These are phyloP conservation scores for Sinocyclocheilus anshuiensis DNA, from an alignment of 2,113 vertebrate genomes.

Conservation along the genomic window DNA sequence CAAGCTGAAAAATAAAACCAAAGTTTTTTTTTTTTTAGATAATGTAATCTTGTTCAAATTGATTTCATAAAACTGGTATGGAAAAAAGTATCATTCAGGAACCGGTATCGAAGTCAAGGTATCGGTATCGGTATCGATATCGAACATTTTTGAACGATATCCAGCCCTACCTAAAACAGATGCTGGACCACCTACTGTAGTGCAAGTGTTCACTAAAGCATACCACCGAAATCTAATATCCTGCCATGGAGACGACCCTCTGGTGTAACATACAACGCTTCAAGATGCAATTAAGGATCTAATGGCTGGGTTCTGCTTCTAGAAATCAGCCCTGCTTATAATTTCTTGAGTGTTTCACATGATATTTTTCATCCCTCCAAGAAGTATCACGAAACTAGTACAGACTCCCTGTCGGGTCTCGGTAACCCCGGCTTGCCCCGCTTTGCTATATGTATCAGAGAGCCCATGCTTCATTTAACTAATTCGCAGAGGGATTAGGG, in stretches of 20 bases:
- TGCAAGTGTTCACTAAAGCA: conserved; percentile 4
- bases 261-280: background rate
- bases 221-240: conserved; percentile 39
- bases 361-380: background rate
- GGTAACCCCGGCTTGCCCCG: background rate
- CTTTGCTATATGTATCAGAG: conserved; percentile 30
- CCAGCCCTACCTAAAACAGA: background rate
- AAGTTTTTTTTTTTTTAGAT: too few relatives aligned
- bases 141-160: too few relatives aligned
- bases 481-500: conserved; percentile 52
- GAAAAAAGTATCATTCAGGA: too few relatives aligned
- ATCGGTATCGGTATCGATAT: too few relatives aligned
- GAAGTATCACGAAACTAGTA: conserved; percentile 21
- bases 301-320: background rate
- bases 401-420: conserved; percentile 42
- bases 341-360: background rate
- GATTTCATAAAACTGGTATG: too few relatives aligned
- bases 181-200: background rate
- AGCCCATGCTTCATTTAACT: conserved; percentile 45
- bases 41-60: too few relatives aligned
- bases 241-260: conserved; percentile 18
- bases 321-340: background rate
- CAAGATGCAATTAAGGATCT: conserved; percentile 5
- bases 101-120: too few relatives aligned
- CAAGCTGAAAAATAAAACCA: too few relatives aligned